Base-by-base conservation (phyloP, 2,797 vertebrate genomes). In the Micromesistius poutassou region DNA sequence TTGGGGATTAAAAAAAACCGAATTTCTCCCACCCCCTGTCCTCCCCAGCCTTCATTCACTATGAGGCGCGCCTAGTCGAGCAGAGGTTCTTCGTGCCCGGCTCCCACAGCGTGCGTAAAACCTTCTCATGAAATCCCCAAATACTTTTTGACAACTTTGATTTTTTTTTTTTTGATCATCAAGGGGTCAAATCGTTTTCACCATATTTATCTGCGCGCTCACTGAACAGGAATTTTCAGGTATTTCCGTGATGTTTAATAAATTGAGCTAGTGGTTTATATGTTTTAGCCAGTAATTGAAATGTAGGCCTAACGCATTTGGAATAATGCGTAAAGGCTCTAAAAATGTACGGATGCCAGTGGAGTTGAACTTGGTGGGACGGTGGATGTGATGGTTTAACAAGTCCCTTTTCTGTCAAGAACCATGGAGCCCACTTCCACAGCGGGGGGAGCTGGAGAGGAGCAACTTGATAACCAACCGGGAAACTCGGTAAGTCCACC, bases 361-460 rank as follows among this genome's bases (percentile, higher is more conserved):
- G 28, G 33, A 30, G 71, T 25, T 50, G 40, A 75, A 78, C 77
- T 84, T 74, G 80, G 6, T 75, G 78, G 82, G 82, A 77, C 30
- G 40, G 79, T 85, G 76, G 87, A 89, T 92, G 90, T 91, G 88
- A 88, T 91, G 87, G 87, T 89, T 89, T 92, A 91, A 93, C 87
- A 90, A 92, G 89, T 90, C 82, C 87, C 83, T 89, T 92, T 90
- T 88, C 89, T 90, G 80, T 86, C 80, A 91, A 91, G 91, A 94
- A 92, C 79, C 86, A 98, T 96, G 96, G 96, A 96, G 86, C 88
- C 91, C 84, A 95, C 94, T 80, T 88, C 93, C 87, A 94, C 91
- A 81, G 84, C 92, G 79, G 89, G 87, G 87, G 93, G 89, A 91
- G 90, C 87, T 82, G 94, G 94, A 1, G 91, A 92, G 79, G 91